These are phyloP conservation scores for Pseudolycoriella hygida DNA, from an alignment of 2,888 invertebrate genomes.

Conservation along the genomic window DNA sequence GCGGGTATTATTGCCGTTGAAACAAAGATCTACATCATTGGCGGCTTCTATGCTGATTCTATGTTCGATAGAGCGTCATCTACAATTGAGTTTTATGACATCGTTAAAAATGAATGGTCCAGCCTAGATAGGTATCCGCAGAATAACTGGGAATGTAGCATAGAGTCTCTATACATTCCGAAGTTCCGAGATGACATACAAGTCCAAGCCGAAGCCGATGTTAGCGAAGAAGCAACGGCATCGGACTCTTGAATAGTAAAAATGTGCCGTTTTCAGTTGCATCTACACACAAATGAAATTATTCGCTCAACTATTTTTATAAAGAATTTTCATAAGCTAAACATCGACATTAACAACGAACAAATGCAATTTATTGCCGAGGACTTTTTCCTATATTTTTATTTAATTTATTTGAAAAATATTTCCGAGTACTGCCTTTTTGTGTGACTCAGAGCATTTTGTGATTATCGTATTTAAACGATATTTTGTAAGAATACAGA, in stretches of 20 bases:
- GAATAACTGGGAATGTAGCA: conserved; percentile 54
- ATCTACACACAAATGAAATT: too few species aligned
- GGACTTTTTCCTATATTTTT: too few species aligned
- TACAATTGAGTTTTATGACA: conserved; percentile 46
- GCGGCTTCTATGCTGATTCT: conserved; percentile 47
- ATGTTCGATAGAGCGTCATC: conserved; percentile 47
- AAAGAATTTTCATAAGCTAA: too few species aligned
- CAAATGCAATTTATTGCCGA: too few species aligned
- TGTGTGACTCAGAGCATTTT: too few species aligned
- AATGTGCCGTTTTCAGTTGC: neutral
- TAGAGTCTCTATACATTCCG: conserved; percentile 47
- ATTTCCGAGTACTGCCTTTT: too few species aligned
- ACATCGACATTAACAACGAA: too few species aligned
- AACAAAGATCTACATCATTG: conserved; percentile 45
- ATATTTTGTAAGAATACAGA: too few species aligned
- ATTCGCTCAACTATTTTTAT: too few species aligned
- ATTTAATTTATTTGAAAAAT: too few species aligned
- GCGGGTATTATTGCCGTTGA: conserved; percentile 44
- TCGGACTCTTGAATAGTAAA: neutral
- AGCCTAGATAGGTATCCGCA: conserved; percentile 43
- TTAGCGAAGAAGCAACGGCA: neutral
- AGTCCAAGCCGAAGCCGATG: conserved; percentile 5
- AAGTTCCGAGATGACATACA: conserved; percentile 22
- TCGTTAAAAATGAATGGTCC: conserved; percentile 40
- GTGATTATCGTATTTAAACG: too few species aligned